These are phyloP conservation scores for Cyprinus carpio DNA, from an alignment of 2,113 vertebrate genomes.

Conservation along the genomic window DNA sequence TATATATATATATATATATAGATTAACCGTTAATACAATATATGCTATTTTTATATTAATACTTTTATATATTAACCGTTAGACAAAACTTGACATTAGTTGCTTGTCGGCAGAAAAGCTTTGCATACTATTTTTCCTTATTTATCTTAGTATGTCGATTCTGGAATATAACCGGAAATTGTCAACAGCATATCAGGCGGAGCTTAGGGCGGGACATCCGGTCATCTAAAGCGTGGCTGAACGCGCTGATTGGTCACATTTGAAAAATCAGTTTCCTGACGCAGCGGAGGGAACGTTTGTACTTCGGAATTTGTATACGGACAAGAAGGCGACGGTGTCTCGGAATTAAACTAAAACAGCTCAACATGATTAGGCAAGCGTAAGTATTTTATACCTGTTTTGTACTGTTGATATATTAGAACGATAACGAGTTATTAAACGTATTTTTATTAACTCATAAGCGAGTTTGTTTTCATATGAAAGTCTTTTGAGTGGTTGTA, in stretches of 20 bases:
- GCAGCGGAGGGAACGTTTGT: constrained; percentile 71
- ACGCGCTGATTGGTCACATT: constrained; percentile 58
- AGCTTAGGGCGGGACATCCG: constrained; percentile 14
- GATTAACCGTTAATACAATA: neutral
- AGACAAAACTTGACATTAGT: no score
- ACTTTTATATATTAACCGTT: no score
- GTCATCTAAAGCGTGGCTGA: constrained; percentile 40
- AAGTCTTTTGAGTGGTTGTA: neutral
- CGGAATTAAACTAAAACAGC: constrained; percentile 27
- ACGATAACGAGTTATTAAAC: neutral
- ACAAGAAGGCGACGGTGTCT: neutral
- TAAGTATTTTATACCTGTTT: constrained; percentile 55
- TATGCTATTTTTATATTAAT: neutral
- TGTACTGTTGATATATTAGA: neutral
- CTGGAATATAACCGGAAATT: neutral
- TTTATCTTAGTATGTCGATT: neutral
- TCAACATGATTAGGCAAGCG: constrained; percentile 70
- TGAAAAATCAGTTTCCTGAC: constrained; percentile 60
- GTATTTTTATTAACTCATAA: neutral
- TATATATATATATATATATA: no score
- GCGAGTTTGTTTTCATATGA: neutral
- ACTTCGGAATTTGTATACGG: constrained; percentile 22
- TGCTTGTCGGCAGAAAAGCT: no score
- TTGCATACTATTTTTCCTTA: no score
- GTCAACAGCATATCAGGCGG: neutral